These are phyloP conservation scores for Chloebia gouldiae DNA, from an alignment of 2,113 vertebrate species.

Conservation along the genomic window DNA sequence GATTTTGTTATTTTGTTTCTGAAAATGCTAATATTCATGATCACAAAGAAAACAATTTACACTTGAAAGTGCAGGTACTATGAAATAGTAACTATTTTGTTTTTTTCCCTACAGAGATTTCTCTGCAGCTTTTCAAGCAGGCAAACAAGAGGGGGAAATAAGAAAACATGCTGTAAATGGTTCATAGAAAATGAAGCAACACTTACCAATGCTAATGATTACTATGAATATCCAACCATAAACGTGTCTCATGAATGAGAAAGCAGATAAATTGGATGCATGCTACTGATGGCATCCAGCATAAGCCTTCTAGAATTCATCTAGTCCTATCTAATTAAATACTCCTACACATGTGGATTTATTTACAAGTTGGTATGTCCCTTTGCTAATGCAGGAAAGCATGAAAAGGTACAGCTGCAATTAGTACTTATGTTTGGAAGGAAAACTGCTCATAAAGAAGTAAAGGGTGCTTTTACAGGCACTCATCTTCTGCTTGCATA, in stretches of 20 bases:
- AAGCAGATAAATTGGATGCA: neutral
- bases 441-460: neutral
- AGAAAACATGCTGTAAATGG: neutral
- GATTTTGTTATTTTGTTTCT: neutral
- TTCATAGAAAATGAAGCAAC: neutral
- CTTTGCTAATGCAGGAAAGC: neutral
- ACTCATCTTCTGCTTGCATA: neutral
- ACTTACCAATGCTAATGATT: neutral
- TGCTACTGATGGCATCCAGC: neutral
- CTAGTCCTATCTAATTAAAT: neutral
- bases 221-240: neutral
- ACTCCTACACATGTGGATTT: neutral
- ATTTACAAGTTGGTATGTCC: neutral
- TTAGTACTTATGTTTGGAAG: neutral
- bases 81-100: neutral
- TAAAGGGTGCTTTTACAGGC: neutral
- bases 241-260: neutral
- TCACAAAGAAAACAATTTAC: neutral
- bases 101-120: neutral
- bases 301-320: neutral
- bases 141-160: neutral
- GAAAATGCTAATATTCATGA: neutral
- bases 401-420: neutral
- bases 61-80: neutral
- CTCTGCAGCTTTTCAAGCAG: neutral